Evolutionary conservation across 2,888 invertebrate genomes (phyloP).

Genomic region (Agrypnus murinus): DNA sequence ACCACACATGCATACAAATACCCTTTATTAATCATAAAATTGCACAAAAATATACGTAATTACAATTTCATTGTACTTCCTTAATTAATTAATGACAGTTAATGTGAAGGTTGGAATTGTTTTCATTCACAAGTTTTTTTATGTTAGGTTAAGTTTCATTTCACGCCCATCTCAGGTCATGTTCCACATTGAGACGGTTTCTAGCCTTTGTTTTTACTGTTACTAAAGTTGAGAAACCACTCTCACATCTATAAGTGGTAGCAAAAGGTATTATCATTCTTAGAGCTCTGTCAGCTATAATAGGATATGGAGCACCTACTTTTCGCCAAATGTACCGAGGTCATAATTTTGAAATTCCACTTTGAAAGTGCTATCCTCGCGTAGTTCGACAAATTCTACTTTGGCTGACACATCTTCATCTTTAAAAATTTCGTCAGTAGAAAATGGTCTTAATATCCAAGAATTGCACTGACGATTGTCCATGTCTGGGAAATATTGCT

Average conservation of each 20-base stretch:
- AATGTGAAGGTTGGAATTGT: neutral
- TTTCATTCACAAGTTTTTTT: slow-evolving; percentile 42
- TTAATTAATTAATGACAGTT: too few species aligned
- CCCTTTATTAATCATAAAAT: too few species aligned
- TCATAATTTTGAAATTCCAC: too few species aligned
- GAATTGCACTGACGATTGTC: neutral
- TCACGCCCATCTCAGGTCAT: neutral
- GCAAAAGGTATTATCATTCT: too few species aligned
- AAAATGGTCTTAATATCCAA: too few species aligned
- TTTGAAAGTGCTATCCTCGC: neutral
- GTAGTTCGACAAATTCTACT: neutral
- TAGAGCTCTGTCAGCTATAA: neutral
- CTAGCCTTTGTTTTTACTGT: neutral
- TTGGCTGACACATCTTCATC: neutral
- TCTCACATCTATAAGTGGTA: slow-evolving; percentile 5
- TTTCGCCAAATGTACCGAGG: neutral
- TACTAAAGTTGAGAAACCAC: too few species aligned
- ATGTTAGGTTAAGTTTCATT: neutral
- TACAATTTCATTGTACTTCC: too few species aligned
- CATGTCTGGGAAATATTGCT: neutral
- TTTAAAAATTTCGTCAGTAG: neutral
- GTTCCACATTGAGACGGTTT: neutral
- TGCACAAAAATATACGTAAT: too few species aligned
- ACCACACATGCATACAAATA: too few species aligned
- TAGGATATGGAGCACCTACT: too few species aligned